Evolutionary conservation across 2,797 vertebrate genomes (phyloP).

Genomic region (Xiphorhynchus erythropygius): DNA sequence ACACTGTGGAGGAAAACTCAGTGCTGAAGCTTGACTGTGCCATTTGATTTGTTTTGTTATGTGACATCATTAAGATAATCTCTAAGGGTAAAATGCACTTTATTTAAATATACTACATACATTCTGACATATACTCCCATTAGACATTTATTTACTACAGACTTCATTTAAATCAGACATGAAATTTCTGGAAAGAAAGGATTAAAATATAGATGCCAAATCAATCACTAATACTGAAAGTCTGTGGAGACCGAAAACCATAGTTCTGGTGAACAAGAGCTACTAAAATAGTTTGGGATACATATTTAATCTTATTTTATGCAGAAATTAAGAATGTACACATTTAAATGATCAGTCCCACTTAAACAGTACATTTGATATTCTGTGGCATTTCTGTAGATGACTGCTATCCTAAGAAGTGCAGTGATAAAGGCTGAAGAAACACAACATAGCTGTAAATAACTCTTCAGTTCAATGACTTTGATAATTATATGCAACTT

Average conservation of each 20-base stretch:
- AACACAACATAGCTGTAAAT: constrained; percentile 23
- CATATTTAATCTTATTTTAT: neutral
- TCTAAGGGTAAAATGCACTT: neutral
- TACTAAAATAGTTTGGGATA: neutral
- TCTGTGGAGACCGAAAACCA: neutral
- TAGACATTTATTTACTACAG: neutral
- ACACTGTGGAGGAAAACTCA: neutral
- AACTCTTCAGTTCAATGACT: constrained; percentile 19
- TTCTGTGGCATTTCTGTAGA: neutral
- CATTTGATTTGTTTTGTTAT: neutral
- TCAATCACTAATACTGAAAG: neutral
- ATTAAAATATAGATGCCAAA: neutral
- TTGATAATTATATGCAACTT: constrained; percentile 42
- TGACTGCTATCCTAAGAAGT: neutral
- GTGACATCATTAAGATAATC: neutral
- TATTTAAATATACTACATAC: neutral
- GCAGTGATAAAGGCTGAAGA: neutral
- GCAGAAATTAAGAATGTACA: neutral
- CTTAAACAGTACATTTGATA: neutral
- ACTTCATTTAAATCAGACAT: neutral
- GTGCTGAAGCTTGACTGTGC: neutral
- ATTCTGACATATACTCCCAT: neutral
- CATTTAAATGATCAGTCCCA: neutral
- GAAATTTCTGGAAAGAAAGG: neutral
- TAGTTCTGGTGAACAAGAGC: neutral